phyloP scores from a whole-genome alignment of 2,797 vertebrate genomes.

The Rhinophrynus dorsalis region DNA sequence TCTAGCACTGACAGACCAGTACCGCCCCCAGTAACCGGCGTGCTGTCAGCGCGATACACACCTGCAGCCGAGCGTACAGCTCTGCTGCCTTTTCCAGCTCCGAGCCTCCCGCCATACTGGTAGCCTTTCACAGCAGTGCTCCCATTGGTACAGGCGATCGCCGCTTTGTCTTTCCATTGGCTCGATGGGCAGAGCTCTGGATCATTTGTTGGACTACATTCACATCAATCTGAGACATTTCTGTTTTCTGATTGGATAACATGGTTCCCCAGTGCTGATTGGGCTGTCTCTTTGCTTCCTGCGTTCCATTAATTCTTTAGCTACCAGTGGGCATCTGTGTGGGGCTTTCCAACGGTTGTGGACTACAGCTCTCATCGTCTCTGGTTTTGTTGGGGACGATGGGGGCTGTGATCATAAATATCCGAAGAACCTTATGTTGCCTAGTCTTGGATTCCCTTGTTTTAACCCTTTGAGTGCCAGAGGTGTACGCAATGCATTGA shows the following conservation, averaged over 20 bases:
- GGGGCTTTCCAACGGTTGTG: too few relatives aligned
- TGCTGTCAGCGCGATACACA: neutral
- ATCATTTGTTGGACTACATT: too few relatives aligned
- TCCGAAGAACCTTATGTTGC: too few relatives aligned
- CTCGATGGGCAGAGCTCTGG: too few relatives aligned
- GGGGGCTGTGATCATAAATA: too few relatives aligned
- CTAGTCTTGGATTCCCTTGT: too few relatives aligned
- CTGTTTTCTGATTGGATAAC: neutral
- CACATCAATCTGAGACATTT: too few relatives aligned
- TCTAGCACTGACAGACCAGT: neutral
- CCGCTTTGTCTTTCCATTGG: conserved; percentile 9
- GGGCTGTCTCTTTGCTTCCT: neutral
- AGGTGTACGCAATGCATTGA: too few relatives aligned
- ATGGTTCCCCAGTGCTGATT: neutral
- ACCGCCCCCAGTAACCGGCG: neutral
- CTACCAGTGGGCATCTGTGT: too few relatives aligned
- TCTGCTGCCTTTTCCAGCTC: neutral
- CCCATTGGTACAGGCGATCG: neutral
- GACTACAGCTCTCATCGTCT: too few relatives aligned
- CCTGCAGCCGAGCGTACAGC: conserved; percentile 36
- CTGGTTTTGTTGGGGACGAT: too few relatives aligned
- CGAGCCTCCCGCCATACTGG: conserved; percentile 9
- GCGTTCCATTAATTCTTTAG: neutral
- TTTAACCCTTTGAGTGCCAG: too few relatives aligned
- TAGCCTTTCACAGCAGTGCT: neutral